These are phyloP conservation scores for Netelia inedita DNA, from an alignment of 2,888 invertebrate genomes.

Conservation along the genomic window DNA sequence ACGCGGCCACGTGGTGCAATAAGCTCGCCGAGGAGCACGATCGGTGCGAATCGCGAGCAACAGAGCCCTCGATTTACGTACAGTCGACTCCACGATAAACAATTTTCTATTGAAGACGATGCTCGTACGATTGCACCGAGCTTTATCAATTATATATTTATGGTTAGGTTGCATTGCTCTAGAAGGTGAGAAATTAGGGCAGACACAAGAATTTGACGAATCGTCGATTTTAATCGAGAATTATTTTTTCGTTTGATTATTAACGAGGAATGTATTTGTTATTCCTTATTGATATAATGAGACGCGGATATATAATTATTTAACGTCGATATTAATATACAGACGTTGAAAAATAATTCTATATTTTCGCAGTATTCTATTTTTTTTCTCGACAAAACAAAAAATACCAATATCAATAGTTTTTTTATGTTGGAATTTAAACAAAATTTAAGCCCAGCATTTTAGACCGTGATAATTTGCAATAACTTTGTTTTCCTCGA, in stretches of 20 bases:
- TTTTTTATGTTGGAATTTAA: background rate
- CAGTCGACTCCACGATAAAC: constrained; percentile 8
- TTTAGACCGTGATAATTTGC: background rate
- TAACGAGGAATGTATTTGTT: too few species aligned
- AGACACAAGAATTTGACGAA: too few species aligned
- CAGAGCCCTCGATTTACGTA: constrained; percentile 40
- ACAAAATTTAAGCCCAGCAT: background rate
- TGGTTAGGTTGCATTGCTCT: background rate
- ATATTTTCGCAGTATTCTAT: background rate
- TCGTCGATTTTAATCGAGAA: too few species aligned
- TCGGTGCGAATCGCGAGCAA: constrained; percentile 20
- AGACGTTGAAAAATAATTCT: too few species aligned
- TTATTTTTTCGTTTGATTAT: too few species aligned
- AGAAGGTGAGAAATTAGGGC: too few species aligned
- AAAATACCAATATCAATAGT: background rate
- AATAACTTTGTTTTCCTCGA: background rate
- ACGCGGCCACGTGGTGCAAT: constrained; percentile 75
- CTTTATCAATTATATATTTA: background rate
- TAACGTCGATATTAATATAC: too few species aligned
- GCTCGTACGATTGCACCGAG: background rate
- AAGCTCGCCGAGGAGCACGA: constrained; percentile 49
- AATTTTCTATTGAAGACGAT: too few species aligned
- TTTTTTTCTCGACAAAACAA: background rate
- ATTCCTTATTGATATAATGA: too few species aligned
- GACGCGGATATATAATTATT: too few species aligned